These are phyloP conservation scores for Lagorchestes hirsutus DNA, from an alignment of 2,797 vertebrate genomes.

Conservation along the genomic window DNA sequence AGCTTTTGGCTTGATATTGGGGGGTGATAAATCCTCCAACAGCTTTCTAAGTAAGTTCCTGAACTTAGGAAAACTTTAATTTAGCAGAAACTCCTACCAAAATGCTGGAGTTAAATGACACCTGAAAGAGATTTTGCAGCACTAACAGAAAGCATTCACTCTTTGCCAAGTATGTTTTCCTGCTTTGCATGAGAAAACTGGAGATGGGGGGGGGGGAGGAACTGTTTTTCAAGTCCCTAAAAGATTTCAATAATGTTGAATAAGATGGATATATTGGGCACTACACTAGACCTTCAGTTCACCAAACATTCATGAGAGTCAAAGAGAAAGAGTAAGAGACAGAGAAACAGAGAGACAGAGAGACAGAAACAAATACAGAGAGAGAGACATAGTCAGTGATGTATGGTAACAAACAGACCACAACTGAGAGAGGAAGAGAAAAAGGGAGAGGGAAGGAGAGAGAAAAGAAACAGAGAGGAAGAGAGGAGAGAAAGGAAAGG, in stretches of 20 bases:
- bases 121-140: background rate
- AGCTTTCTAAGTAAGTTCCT: background rate
- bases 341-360: background rate
- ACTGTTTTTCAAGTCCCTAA: background rate
- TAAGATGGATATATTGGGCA: background rate
- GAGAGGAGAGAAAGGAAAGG: too few species aligned
- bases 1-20: background rate
- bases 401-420: too few species aligned
- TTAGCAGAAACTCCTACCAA: background rate
- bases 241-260: background rate
- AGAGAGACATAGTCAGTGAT: too few species aligned
- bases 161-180: background rate
- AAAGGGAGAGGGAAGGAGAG: too few species aligned
- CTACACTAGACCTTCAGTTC: background rate
- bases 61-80: background rate
- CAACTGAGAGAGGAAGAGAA: background rate
- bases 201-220: background rate
- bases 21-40: background rate
- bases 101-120: background rate
- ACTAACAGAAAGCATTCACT: background rate
- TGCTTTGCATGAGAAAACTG: background rate
- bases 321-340: background rate
- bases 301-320: background rate
- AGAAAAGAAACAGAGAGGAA: background rate
- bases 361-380: too few species aligned